phyloP scores from a whole-genome alignment of 2,888 invertebrate genomes.

The Mesorhabditis spiculigera region DNA sequence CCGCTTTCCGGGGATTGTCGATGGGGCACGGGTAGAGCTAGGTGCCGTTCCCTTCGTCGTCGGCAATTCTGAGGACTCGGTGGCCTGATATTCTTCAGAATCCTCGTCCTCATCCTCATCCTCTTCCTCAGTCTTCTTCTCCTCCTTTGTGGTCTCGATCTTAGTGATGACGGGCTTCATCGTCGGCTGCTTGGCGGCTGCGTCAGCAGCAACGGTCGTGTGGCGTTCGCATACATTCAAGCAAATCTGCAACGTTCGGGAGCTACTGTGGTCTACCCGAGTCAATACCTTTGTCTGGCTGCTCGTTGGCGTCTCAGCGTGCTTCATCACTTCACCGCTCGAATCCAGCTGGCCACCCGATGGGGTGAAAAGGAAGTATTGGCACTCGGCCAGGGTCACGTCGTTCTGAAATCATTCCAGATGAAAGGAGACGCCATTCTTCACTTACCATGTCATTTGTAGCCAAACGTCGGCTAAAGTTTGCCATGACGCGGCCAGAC shows the following conservation, averaged over 20 bases:
- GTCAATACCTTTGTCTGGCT: conserved; percentile 30
- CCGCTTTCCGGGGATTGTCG: neutral
- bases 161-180: neutral
- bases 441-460: conserved; percentile 24
- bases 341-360: conserved; percentile 47
- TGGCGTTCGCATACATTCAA: conserved; percentile 13
- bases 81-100: neutral
- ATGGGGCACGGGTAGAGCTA: neutral
- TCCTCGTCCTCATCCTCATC: neutral
- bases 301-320: conserved; percentile 42
- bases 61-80: neutral
- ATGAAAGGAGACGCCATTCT: neutral
- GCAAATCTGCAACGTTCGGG: conserved; percentile 14
- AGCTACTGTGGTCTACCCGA: neutral
- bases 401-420: conserved; percentile 26
- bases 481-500: conserved; percentile 30
- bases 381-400: conserved; percentile 45
- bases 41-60: neutral
- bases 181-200: neutral
- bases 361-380: conserved; percentile 52
- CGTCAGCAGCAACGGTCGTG: neutral
- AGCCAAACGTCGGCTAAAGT: conserved; percentile 27
- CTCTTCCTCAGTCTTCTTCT: neutral
- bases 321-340: conserved; percentile 51
- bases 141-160: neutral